Evolutionary conservation across 1,140 invertebrate species (phyloP).

Genomic region (Frieseomelitta varia): DNA sequence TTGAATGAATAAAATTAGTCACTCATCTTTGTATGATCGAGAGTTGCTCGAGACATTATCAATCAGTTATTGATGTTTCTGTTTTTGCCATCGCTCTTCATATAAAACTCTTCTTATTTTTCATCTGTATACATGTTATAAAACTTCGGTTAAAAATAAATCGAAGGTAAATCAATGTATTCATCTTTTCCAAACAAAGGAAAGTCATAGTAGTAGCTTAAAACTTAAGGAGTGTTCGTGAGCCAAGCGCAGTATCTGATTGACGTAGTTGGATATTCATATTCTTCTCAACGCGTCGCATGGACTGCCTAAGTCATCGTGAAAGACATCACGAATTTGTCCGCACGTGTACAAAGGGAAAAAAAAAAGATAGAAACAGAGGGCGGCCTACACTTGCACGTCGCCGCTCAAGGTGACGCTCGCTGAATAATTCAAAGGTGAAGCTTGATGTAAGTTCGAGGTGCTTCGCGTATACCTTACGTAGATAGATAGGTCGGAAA

Average conservation of each 20-base stretch:
- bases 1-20: neutral
- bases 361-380: conserved; percentile 55
- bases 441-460: conserved; percentile 47
- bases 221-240: neutral
- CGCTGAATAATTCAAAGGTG: conserved; percentile 78
- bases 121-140: neutral
- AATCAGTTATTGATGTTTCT: neutral
- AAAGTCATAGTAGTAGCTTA: neutral
- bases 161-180: neutral
- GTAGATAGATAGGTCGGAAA: conserved; percentile 67
- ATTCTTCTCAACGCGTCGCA: conserved; percentile 13
- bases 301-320: conserved; percentile 34
- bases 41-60: too few species aligned
- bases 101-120: neutral
- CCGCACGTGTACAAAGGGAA: conserved; percentile 60
- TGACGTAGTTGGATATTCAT: conserved; percentile 12
- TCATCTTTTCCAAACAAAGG: neutral
- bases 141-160: neutral
- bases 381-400: conserved; percentile 71
- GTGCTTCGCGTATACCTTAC: conserved; percentile 65
- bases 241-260: neutral
- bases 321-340: conserved; percentile 62
- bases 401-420: conserved; percentile 68
- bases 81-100: neutral
- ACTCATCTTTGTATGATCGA: neutral